Conservation (phyloP, 1,140 invertebrate genomes). For the Bombus confusus region DNA sequence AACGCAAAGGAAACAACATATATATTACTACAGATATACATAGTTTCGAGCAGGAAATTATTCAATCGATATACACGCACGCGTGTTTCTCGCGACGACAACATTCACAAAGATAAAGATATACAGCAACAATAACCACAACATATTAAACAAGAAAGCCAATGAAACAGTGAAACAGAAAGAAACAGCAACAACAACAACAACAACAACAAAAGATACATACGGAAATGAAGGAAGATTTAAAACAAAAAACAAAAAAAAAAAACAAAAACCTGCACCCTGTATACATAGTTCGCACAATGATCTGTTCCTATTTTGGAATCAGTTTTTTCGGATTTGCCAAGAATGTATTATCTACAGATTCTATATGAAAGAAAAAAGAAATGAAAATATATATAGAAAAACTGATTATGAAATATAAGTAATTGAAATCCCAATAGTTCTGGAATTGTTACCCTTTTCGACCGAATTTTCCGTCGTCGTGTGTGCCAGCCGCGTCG, state of each 20-base stretch:
- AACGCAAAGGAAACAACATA: constrained; percentile 37
- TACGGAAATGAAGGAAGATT: constrained; percentile 27
- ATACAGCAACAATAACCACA: constrained; percentile 16
- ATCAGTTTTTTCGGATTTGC: constrained; percentile 78
- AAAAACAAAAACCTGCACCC: constrained; percentile 75
- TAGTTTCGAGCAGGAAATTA: not conserved
- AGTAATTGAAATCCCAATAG: constrained; percentile 72
- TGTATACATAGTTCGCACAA: constrained; percentile 81
- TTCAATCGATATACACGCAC: not conserved
- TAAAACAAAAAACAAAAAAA: constrained; percentile 53
- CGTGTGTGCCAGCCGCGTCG: constrained; percentile 24
- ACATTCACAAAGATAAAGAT: constrained; percentile 4
- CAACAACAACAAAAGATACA: constrained; percentile 43
- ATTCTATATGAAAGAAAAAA: constrained; percentile 66
- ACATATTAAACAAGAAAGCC: constrained; percentile 34
- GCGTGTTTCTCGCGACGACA: constrained; percentile 36
- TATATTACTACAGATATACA: constrained; percentile 24
- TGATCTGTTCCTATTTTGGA: constrained; percentile 80
- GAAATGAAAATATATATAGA: constrained; percentile 55
- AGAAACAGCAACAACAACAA: constrained; percentile 47
- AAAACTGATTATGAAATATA: constrained; percentile 75
- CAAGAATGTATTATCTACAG: constrained; percentile 78
- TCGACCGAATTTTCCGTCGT: constrained; percentile 52
- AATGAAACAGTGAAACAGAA: constrained; percentile 35
- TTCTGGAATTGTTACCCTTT: constrained; percentile 74